Evolutionary conservation across 2,888 invertebrate species (phyloP), one percentile per base, ranked within the genome.

Genomic region (Epistrophe grossulariae): DNA sequence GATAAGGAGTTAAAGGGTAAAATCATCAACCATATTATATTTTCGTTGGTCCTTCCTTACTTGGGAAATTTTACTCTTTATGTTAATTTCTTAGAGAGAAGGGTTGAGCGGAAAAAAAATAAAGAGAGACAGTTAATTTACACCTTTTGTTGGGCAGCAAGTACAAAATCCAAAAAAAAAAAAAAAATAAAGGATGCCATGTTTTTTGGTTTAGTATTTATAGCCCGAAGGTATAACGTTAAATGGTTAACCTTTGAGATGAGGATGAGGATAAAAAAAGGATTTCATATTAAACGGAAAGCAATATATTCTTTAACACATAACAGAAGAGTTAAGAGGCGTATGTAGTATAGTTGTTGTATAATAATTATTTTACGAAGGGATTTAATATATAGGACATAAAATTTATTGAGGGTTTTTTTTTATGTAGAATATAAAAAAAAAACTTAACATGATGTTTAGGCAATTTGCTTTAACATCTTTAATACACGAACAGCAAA

Each of bases 1-100:
- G 45, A 57, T 62, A 83, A 79, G 17, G 78, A 77, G 82, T 59
- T 66, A 60, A 66, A 59, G 59, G 72, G 79, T 52, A 48, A 72
- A 60, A 60, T 73, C 66, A 64, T 59, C 31, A 31, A 59, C 55
- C 24, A 43, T 60, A 64, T 79, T 66, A 79, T 66, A 79, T 66
- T 38, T 66, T 79, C 73, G 19, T 66, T 78, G 72, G 72, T 72
- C 72, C 66, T 78, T 43, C 68, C 43, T 72, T 38, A 17, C 72
- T 66, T 9, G 24, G 64, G 19, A 72, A 72, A 40, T 71, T 82
- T 72, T 57, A 64, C 77, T 64, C 77, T 71, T 50, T 68, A 31
- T 43, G 70, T 71, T 81, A 81, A 81, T 77, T 70, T 77, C 55
- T 24, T 66, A 28, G 4, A 43, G 10, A 19, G 38, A 38, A 31